Percentiles rank a stretch among this genome's conserved stretches.
Evolutionary conservation across 2,888 invertebrate genomes (phyloP).

Genomic region (Agrochola macilenta): DNA sequence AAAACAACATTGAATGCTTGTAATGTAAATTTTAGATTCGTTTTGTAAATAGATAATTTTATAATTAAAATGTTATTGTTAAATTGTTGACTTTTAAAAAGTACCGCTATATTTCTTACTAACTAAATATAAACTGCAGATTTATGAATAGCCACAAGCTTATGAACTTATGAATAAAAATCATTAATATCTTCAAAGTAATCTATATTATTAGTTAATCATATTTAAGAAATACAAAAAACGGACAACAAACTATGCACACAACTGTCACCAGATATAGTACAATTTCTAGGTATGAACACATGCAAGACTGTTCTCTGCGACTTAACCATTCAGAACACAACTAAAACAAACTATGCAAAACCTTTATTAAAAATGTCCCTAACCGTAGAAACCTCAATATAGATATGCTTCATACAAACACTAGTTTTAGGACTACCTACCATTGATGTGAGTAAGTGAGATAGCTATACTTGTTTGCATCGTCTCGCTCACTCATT

Average conservation of each 20-base stretch:
- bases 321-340: conserved; percentile 51
- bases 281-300: conserved; percentile 77
- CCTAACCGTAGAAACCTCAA: conserved; percentile 34
- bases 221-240: conserved; percentile 81
- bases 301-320: conserved; percentile 74
- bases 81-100: not conserved
- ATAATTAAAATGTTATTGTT: conserved; percentile 51
- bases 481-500: conserved; percentile 33
- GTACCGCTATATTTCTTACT: not conserved
- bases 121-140: not conserved
- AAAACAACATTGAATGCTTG: conserved; percentile 35
- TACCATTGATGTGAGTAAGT: conserved; percentile 25
- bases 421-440: conserved; percentile 23
- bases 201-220: conserved; percentile 78
- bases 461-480: conserved; percentile 11
- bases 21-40: conserved; percentile 38
- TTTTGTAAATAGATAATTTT: conserved; percentile 62
- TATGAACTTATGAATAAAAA: conserved; percentile 49
- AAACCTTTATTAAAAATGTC: conserved; percentile 37
- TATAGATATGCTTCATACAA: conserved; percentile 54
- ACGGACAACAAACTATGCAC: conserved; percentile 80
- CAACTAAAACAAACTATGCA: conserved; percentile 41
- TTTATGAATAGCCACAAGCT: not conserved
- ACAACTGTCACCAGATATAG: conserved; percentile 71
- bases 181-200: conserved; percentile 66